Evolutionary conservation across 2,113 vertebrate species (phyloP).

Genomic region (Platysternon megacephalum): DNA sequence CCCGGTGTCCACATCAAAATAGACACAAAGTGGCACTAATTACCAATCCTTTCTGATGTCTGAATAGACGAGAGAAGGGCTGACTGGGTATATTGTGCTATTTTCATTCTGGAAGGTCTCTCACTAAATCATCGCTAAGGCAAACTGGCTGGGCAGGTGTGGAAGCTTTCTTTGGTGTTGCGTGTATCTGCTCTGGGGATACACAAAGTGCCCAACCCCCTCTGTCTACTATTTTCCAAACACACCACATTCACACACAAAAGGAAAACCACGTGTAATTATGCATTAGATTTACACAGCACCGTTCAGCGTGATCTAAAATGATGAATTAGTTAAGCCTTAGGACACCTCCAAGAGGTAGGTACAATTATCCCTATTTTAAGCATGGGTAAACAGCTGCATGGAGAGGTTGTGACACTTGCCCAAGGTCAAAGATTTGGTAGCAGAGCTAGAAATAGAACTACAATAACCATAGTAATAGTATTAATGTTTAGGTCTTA

Average conservation of each 20-base stretch:
- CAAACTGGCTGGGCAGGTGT: background rate
- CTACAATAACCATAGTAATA: background rate
- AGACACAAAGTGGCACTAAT: background rate
- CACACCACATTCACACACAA: background rate
- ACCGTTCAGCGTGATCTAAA: background rate
- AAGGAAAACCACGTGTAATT: background rate
- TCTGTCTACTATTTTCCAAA: background rate
- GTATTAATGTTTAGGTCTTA: background rate
- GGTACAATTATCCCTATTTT: background rate
- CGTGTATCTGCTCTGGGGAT: background rate
- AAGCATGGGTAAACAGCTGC: background rate
- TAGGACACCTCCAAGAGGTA: background rate
- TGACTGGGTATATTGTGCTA: background rate
- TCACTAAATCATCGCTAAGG: background rate
- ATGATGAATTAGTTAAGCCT: constrained; percentile 1
- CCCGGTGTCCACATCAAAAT: background rate
- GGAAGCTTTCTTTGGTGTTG: background rate
- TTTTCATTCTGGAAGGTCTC: background rate
- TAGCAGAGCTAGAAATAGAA: background rate
- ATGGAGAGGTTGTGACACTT: background rate
- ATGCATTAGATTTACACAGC: background rate
- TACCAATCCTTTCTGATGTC: constrained; percentile 23
- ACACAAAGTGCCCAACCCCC: background rate
- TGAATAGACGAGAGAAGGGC: background rate
- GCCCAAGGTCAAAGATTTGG: background rate